Percentiles rank a stretch among this genome's conserved stretches.
Evolutionary conservation across 1,140 invertebrate species (phyloP).

Genomic region (Brachionus angularis): DNA sequence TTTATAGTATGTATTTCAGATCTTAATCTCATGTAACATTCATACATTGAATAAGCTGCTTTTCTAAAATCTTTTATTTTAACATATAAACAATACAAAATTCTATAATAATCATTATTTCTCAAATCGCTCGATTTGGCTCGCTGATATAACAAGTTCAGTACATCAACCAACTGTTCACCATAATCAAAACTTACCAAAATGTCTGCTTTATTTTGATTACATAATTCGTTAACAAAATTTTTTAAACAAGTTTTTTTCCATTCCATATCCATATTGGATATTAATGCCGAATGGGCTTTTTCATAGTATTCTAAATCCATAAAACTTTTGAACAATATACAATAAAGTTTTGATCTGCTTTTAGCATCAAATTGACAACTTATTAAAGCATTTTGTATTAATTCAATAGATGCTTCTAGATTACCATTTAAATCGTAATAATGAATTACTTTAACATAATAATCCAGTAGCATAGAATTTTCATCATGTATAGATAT

Average conservation of each 20-base stretch:
- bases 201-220: slow-evolving; percentile 18
- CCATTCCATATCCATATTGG: slow-evolving; percentile 38
- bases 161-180: slow-evolving; percentile 20
- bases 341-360: slow-evolving; percentile 30
- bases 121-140: slow-evolving; percentile 21
- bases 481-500: not conserved
- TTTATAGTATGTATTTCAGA: not conserved
- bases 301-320: slow-evolving; percentile 38
- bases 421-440: slow-evolving; percentile 40
- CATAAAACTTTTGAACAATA: slow-evolving; percentile 42
- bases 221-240: slow-evolving; percentile 41
- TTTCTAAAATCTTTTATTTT: slow-evolving; percentile 8
- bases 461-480: slow-evolving; percentile 20
- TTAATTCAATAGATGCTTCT: slow-evolving; percentile 23
- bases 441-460: slow-evolving; percentile 31
- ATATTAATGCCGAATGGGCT: not conserved
- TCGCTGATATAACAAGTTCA: slow-evolving; percentile 6
- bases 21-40: slow-evolving; percentile 14
- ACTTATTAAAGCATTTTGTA: slow-evolving; percentile 5
- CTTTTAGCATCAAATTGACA: slow-evolving; percentile 28
- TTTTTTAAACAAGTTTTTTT: slow-evolving; percentile 33
- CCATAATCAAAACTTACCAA: slow-evolving; percentile 34
- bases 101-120: slow-evolving; percentile 14
- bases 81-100: slow-evolving; percentile 4
- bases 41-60: slow-evolving; percentile 32